Evolutionary conservation across 30 jellyfish, hydroid and myxozoan genomes (phyloP).

Genomic region (Pelagia noctiluca): DNA sequence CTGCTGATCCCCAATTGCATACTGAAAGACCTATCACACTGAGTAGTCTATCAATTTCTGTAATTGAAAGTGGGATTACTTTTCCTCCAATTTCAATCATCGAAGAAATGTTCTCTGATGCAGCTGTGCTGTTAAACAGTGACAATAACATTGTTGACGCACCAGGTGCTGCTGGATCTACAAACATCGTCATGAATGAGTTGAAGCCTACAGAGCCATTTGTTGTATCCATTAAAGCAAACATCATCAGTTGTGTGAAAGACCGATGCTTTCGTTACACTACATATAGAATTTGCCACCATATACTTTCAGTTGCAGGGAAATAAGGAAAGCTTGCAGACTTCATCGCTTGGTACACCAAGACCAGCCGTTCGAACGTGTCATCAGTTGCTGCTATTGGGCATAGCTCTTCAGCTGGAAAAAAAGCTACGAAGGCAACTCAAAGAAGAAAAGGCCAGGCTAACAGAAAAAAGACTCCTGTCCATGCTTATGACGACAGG

Average conservation of each 20-base stretch:
- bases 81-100: slow-evolving; percentile 16
- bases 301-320: neutral
- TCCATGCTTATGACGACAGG: neutral
- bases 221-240: neutral
- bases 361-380: neutral
- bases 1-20: neutral
- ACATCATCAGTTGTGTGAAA: neutral
- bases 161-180: neutral
- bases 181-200: neutral
- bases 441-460: slow-evolving; percentile 5
- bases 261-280: neutral
- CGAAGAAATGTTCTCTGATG: slow-evolving; percentile 11
- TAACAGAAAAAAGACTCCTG: neutral
- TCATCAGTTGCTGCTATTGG: slow-evolving; percentile 3
- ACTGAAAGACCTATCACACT: slow-evolving; percentile 1
- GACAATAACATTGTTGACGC: slow-evolving; percentile 3
- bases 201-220: neutral
- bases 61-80: neutral
- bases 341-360: neutral
- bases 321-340: neutral
- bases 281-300: neutral
- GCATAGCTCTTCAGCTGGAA: slow-evolving; percentile 8
- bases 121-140: neutral
- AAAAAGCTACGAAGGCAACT: slow-evolving; percentile 2
- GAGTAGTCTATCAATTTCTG: neutral